These are phyloP conservation scores for Aepyceros melampus DNA, from an alignment of 2,113 vertebrate genomes.

Conservation along the genomic window DNA sequence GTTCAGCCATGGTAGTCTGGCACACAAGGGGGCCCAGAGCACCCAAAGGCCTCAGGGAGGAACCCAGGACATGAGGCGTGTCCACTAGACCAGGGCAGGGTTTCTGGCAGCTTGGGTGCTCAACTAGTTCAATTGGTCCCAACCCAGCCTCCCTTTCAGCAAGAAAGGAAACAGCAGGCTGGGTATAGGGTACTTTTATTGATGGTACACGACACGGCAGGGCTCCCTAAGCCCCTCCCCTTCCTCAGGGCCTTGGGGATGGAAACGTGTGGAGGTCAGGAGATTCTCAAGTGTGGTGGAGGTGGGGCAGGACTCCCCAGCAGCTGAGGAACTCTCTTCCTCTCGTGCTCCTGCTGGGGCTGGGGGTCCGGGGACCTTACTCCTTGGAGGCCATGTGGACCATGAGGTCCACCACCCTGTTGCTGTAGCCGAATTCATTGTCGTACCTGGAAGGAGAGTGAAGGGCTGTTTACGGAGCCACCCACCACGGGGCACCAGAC, in stretches of 20 bases:
- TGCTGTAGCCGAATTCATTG: constrained; percentile 97
- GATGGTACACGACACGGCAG: constrained; percentile 74
- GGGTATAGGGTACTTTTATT: constrained; percentile 81
- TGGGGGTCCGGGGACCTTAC: constrained; percentile 74
- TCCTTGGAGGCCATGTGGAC: constrained; percentile 93
- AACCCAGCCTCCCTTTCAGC: neutral
- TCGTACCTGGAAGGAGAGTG: constrained; percentile 88
- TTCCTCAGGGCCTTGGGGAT: constrained; percentile 67
- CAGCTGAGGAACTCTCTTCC: constrained; percentile 12
- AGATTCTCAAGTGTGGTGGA: constrained; percentile 71
- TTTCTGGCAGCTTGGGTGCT: too few species aligned
- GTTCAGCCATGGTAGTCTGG: accelerated
- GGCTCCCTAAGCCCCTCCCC: constrained; percentile 78
- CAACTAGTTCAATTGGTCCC: accelerated
- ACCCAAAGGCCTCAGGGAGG: neutral
- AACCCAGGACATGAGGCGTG: neutral
- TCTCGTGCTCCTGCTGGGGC: constrained; percentile 58
- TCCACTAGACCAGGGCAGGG: accelerated
- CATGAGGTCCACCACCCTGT: constrained; percentile 95
- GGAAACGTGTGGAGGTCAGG: constrained; percentile 67
- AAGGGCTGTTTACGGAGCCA: neutral
- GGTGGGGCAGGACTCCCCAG: constrained; percentile 25
- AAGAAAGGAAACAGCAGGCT: neutral
- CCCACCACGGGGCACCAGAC: neutral
- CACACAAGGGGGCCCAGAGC: neutral